Conservation (phyloP, 2,888 invertebrate genomes). For the Hirudinaria manillensis region DNA sequence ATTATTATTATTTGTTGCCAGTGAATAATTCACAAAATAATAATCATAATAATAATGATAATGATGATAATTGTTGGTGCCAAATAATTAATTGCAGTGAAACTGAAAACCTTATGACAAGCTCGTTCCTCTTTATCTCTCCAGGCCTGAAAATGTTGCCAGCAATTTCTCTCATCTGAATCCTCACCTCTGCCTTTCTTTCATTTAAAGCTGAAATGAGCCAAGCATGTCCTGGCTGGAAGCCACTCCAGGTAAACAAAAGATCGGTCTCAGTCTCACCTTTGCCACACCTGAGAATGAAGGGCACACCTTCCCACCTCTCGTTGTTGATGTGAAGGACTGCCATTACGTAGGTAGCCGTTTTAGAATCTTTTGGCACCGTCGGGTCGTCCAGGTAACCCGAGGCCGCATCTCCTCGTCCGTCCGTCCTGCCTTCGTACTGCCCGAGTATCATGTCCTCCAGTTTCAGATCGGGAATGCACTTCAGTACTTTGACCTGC, state of each 20-base stretch:
- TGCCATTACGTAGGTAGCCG: slow-evolving; percentile 89
- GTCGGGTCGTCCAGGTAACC: slow-evolving; percentile 92
- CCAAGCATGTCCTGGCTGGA: too few species aligned
- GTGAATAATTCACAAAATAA: not conserved
- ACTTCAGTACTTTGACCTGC: slow-evolving; percentile 81
- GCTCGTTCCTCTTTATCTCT: slow-evolving; percentile 69
- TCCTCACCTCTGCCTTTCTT: slow-evolving; percentile 91
- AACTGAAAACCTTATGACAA: slow-evolving; percentile 64
- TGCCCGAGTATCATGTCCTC: slow-evolving; percentile 88
- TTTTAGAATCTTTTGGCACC: slow-evolving; percentile 78
- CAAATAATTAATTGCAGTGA: too few species aligned
- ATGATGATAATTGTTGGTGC: not conserved
- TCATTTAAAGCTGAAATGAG: slow-evolving; percentile 76
- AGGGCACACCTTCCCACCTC: slow-evolving; percentile 97
- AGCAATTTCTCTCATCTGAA: slow-evolving; percentile 89
- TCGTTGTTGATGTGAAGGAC: slow-evolving; percentile 86
- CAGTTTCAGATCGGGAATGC: slow-evolving; percentile 69
- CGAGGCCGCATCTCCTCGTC: slow-evolving; percentile 58
- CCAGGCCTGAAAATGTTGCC: slow-evolving; percentile 87
- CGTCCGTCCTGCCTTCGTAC: slow-evolving; percentile 80
- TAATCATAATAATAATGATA: not conserved
- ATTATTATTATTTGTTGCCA: not conserved
- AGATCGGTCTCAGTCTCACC: slow-evolving; percentile 57
- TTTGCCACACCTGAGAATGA: slow-evolving; percentile 92
- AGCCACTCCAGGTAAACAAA: too few species aligned